phyloP scores from a whole-genome alignment of 2,888 invertebrate genomes.

The Graphium colonna region DNA sequence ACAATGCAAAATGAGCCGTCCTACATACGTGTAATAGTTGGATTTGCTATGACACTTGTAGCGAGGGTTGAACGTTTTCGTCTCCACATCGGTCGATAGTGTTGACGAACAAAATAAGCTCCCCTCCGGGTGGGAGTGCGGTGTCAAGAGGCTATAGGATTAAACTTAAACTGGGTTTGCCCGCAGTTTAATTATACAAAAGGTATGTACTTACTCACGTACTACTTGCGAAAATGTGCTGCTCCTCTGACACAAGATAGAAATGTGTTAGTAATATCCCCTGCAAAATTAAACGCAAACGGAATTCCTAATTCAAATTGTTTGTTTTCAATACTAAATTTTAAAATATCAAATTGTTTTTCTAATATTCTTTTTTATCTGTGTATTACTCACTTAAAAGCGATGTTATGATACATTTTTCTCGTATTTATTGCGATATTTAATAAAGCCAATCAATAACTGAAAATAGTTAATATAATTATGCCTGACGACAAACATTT shows the following conservation, averaged over 20 bases:
- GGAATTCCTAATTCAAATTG: conserved; percentile 59
- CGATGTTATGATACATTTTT: no score
- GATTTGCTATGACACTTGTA: conserved; percentile 57
- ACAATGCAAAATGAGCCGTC: conserved; percentile 55
- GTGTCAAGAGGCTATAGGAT: conserved; percentile 80
- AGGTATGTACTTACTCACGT: conserved; percentile 63
- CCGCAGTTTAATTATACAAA: conserved; percentile 78
- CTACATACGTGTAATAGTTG: conserved; percentile 48
- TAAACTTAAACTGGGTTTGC: conserved; percentile 77
- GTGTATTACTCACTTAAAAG: no score
- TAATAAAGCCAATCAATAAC: no score
- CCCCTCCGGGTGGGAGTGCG: conserved; percentile 65
- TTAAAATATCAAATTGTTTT: no score
- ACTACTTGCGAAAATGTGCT: conserved; percentile 58
- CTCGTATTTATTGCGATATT: no score
- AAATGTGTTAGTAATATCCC: conserved; percentile 71
- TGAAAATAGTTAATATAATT: no score
- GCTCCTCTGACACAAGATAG: conserved; percentile 58
- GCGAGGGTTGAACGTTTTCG: conserved; percentile 58
- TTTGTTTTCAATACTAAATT: background rate
- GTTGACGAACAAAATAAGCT: conserved; percentile 79
- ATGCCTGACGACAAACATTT: no score
- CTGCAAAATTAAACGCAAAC: conserved; percentile 55
- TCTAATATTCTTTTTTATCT: no score
- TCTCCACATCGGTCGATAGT: conserved; percentile 71